These are phyloP conservation scores for Trypoxylon attenuatum DNA, from an alignment of 2,888 invertebrate genomes.

Conservation along the genomic window DNA sequence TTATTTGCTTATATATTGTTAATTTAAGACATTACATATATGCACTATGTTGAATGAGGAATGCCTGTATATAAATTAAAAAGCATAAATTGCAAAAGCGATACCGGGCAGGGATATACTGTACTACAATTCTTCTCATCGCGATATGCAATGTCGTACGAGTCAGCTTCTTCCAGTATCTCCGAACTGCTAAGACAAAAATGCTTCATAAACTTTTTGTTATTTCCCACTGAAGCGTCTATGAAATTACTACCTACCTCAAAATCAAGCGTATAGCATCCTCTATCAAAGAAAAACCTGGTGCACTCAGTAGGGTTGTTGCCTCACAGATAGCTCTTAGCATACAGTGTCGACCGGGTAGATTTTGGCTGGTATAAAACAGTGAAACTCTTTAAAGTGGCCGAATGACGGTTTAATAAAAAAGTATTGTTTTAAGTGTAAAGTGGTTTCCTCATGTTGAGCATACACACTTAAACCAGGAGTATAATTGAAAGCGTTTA, in stretches of 20 bases:
- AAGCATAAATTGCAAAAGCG: constrained; percentile 64
- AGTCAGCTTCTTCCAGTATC: constrained; percentile 49
- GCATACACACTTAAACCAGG: too few species aligned
- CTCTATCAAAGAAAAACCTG: constrained; percentile 80
- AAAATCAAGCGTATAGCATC: constrained; percentile 81
- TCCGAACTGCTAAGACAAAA: constrained; percentile 58
- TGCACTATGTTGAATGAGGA: too few species aligned
- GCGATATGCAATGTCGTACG: constrained; percentile 64
- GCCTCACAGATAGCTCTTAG: constrained; percentile 83
- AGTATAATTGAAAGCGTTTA: too few species aligned
- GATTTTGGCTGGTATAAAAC: constrained; percentile 79
- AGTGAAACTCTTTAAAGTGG: too few species aligned
- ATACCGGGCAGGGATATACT: constrained; percentile 68
- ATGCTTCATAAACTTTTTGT: not conserved
- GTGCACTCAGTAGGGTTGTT: constrained; percentile 76
- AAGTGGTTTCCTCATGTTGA: too few species aligned
- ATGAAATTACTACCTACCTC: constrained; percentile 73
- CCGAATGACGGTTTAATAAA: too few species aligned
- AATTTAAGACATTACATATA: too few species aligned
- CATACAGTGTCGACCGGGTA: constrained; percentile 81
- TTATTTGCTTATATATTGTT: too few species aligned
- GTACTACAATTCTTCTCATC: constrained; percentile 56
- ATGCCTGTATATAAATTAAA: constrained; percentile 39
- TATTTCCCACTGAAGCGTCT: not conserved
- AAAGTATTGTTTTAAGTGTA: too few species aligned